Conservation (phyloP, 2,797 vertebrate genomes). For the Synaphobranchus kaupii region DNA sequence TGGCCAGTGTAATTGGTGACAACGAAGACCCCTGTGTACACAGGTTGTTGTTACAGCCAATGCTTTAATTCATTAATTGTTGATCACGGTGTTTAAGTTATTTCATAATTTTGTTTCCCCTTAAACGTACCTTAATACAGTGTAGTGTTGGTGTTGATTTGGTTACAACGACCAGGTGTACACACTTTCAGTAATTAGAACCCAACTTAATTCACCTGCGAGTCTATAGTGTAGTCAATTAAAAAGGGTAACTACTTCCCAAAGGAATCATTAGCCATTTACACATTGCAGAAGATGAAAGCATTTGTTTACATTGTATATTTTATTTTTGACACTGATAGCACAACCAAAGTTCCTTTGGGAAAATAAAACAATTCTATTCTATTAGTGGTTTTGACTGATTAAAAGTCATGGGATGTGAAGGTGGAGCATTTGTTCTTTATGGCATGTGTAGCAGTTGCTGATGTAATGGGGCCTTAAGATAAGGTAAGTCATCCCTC, state of each 20-base stretch:
- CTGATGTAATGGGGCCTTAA: not conserved
- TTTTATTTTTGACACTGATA: not conserved
- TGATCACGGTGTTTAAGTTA: too few species aligned
- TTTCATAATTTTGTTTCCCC: too few species aligned
- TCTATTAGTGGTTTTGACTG: not conserved
- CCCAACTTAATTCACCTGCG: not conserved
- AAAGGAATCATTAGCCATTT: not conserved
- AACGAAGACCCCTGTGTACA: too few species aligned
- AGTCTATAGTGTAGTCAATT: not conserved
- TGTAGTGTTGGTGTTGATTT: too few species aligned
- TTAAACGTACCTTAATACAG: too few species aligned
- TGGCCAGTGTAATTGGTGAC: too few species aligned
- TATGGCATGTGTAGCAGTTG: not conserved
- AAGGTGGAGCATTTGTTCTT: not conserved
- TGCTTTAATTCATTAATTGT: too few species aligned
- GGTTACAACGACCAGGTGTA: not conserved
- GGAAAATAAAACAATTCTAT: not conserved
- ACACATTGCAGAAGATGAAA: not conserved
- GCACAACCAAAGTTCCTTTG: not conserved
- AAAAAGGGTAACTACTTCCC: not conserved
- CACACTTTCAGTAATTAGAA: constrained; percentile 1
- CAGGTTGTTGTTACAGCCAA: too few species aligned
- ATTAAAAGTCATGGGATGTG: not conserved
- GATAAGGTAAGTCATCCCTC: not conserved
- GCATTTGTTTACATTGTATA: not conserved